Base-by-base conservation (phyloP, 1,140 invertebrate species). In the Eciton burchellii region DNA sequence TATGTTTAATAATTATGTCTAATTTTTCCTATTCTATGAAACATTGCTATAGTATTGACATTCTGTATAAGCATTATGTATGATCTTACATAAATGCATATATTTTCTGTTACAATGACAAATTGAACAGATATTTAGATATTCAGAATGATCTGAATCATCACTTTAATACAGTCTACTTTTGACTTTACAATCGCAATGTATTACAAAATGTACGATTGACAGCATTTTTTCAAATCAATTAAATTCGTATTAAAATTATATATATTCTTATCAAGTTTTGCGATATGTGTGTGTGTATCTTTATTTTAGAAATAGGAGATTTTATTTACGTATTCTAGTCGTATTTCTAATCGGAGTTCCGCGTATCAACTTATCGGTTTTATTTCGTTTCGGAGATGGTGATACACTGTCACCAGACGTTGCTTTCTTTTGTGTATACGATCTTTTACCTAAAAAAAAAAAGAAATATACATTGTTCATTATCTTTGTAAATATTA, bases 351-450 rank as follows among this genome's bases (percentile, higher is more conserved):
- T 77, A 8, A 3, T 9, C 8, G 60, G 14, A 57, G 21, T 52
- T 41, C 9, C 3, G 2, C 14, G 3, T 6, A 35, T 35, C 16
- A 54, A 0, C 0, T 56, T 35, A 52, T 4, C 4, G 2, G 0
- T 29, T 60, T 54, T 85, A 76, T 29, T 81, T 66, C 60, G 73
- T 47, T 81, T 88, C 16, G 6, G 0, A 9, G 29, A n/a, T 6
- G 85, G 35, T 1, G 59, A 72, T 3, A 45, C 12, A 2, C n/a
- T n/a, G n/a, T n/a, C n/a, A n/a, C n/a, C n/a, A n/a, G n/a, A n/a
- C n/a, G n/a, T n/a, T n/a, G n/a, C n/a, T 52, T 62, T 66, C 3
- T n/a, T 72, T 11, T 26, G 21, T 52, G 3, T 19, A 14, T 0
- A 1, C 41, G 26, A 14, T 49, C 5, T 56, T 29, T 70, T 86